Evolutionary conservation across 2,888 invertebrate genomes (phyloP).

Genomic region (Stenoptilia bipunctidactyla): DNA sequence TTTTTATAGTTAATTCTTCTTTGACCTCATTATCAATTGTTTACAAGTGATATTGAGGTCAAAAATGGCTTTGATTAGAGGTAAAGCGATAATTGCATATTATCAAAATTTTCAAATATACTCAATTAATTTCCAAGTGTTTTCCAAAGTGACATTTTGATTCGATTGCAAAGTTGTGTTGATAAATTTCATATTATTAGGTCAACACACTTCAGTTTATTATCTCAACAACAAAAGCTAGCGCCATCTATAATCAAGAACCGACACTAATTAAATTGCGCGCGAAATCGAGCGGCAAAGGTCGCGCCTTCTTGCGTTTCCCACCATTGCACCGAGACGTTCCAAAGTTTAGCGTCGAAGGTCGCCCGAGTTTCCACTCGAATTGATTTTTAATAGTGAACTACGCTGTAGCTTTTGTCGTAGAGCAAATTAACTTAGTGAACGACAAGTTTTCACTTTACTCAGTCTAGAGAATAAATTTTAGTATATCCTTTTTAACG

Average conservation of each 20-base stretch:
- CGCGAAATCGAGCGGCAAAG: conserved; percentile 68
- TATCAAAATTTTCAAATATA: too few relatives aligned
- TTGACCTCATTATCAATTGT: too few relatives aligned
- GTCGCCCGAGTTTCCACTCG: conserved; percentile 53
- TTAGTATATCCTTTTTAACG: conserved; percentile 9
- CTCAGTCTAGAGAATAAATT: conserved; percentile 27
- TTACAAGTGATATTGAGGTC: too few relatives aligned
- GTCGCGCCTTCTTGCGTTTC: conserved; percentile 58
- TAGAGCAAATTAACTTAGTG: conserved; percentile 53
- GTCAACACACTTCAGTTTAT: too few relatives aligned
- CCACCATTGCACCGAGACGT: conserved; percentile 58
- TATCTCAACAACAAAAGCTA: too few relatives aligned
- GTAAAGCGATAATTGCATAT: too few relatives aligned
- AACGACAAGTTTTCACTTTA: conserved; percentile 37
- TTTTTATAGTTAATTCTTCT: too few relatives aligned
- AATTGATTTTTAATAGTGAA: conserved; percentile 67
- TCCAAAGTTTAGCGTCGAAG: conserved; percentile 40
- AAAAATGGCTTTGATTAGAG: too few relatives aligned
- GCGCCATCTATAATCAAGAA: conserved; percentile 55
- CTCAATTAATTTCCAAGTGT: too few relatives aligned
- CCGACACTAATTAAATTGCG: conserved; percentile 66
- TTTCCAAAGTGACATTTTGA: too few relatives aligned
- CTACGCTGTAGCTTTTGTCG: conserved; percentile 54
- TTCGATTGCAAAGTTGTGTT: too few relatives aligned
- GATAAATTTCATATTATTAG: too few relatives aligned